phyloP scores from a whole-genome alignment of 2,888 invertebrate species.

The Drosophila setosimentum region DNA sequence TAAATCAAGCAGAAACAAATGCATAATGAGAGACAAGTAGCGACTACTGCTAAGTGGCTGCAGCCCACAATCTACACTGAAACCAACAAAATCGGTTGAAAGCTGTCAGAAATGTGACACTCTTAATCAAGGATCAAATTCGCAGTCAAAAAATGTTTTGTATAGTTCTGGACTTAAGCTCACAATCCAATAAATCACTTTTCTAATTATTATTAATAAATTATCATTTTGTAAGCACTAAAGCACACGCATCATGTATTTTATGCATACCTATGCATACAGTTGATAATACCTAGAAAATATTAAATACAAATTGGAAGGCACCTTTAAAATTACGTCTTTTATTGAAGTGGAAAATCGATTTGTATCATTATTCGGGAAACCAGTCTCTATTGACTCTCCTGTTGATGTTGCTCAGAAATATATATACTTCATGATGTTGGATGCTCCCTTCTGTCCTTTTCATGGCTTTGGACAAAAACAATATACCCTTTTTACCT shows the following conservation, averaged over 20 bases:
- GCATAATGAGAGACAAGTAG: constrained; percentile 33
- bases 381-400: no score
- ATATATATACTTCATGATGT: background rate
- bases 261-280: no score
- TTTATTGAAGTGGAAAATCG: background rate
- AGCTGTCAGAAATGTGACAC: background rate
- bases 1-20: constrained; percentile 66
- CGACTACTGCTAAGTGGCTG: constrained; percentile 16
- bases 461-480: background rate
- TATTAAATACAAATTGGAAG: no score
- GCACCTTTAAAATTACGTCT: background rate
- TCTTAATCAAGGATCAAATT: background rate
- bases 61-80: background rate
- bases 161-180: no score
- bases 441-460: background rate
- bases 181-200: no score
- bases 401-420: background rate
- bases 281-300: background rate
- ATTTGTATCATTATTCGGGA: background rate
- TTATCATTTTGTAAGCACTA: background rate
- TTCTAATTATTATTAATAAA: background rate
- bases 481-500: background rate
- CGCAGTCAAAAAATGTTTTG: background rate
- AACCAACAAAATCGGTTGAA: background rate
- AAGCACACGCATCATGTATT: no score